Evolutionary conservation across 37 sponge, comb jelly and placozoan genomes (phyloP).

Genomic region (Eunapius fragilis): DNA sequence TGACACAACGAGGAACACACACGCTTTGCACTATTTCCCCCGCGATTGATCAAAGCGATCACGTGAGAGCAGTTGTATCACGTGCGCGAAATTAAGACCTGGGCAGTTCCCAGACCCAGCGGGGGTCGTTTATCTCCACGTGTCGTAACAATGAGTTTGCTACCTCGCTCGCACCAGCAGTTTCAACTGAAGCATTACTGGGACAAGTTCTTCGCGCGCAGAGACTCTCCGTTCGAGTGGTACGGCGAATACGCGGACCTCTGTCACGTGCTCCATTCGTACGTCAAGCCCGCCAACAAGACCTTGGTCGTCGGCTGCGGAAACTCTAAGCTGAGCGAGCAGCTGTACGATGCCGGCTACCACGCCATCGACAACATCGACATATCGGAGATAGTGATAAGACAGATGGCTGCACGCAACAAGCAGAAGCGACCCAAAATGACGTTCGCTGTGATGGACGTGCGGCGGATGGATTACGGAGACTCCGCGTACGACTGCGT

Average conservation of each 20-base stretch:
- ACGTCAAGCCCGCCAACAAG: constrained; percentile 51
- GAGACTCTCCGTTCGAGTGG: constrained; percentile 82
- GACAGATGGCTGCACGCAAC: constrained; percentile 80
- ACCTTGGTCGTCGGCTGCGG: constrained; percentile 84
- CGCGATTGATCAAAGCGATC: no score
- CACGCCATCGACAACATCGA: constrained; percentile 73
- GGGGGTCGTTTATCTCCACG: background rate
- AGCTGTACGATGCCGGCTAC: constrained; percentile 85
- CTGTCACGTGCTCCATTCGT: constrained; percentile 85
- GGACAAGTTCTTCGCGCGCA: constrained; percentile 81
- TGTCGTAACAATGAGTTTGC: constrained; percentile 41
- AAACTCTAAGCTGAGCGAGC: constrained; percentile 86
- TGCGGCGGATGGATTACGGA: constrained; percentile 58
- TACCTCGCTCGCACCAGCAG: constrained; percentile 68
- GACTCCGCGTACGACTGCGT: constrained; percentile 72
- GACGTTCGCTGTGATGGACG: constrained; percentile 73
- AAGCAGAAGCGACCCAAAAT: constrained; percentile 64
- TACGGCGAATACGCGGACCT: constrained; percentile 87
- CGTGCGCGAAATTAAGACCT: no score
- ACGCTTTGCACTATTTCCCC: no score
- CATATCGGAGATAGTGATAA: constrained; percentile 80
- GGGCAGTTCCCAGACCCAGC: background rate
- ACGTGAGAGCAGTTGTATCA: background rate
- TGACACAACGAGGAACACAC: no score
- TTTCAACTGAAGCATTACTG: constrained; percentile 81